A percentile compares a stretch with the other conserved stretches of the same genome.
phyloP scores from a whole-genome alignment of 92 coral and sea anemone genomes.

The Pocillopora meandrina region DNA sequence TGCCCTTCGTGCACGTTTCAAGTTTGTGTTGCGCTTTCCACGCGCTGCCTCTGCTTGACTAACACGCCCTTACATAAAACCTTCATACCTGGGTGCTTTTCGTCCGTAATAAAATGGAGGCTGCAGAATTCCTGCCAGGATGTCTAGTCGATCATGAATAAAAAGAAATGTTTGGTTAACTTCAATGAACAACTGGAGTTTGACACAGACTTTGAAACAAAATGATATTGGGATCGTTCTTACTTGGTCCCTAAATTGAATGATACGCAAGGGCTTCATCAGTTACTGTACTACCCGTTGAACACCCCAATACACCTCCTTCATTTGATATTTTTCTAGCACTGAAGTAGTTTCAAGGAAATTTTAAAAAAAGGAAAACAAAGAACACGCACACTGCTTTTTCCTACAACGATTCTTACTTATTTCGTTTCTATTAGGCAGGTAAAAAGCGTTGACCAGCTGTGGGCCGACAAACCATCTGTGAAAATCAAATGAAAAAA shows the following conservation, averaged over 20 bases:
- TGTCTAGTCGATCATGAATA: conserved; percentile 37
- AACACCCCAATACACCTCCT: too few species aligned
- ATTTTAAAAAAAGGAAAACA: too few species aligned
- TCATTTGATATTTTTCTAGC: too few species aligned
- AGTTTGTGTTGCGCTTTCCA: too few species aligned
- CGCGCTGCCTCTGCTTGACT: not conserved
- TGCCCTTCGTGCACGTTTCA: too few species aligned
- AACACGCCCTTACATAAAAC: not conserved
- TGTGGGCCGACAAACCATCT: conserved; percentile 83
- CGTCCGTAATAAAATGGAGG: conserved; percentile 81
- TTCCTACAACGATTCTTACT: conserved; percentile 53
- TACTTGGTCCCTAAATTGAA: too few species aligned
- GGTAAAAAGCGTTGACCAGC: conserved; percentile 81
- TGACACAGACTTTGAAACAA: not conserved
- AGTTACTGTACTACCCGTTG: too few species aligned
- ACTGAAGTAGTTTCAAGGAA: too few species aligned
- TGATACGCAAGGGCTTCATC: too few species aligned
- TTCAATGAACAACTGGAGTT: not conserved
- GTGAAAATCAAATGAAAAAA: not conserved
- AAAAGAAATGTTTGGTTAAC: not conserved
- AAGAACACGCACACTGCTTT: too few species aligned
- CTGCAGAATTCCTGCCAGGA: conserved; percentile 82
- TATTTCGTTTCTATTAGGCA: conserved; percentile 73
- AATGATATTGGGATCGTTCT: too few species aligned
- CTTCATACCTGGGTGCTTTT: conserved; percentile 71